Evolutionary conservation across 1,140 invertebrate species (phyloP), one percentile per base, ranked within the genome.

Genomic region (Ostrea denselamellosa): DNA sequence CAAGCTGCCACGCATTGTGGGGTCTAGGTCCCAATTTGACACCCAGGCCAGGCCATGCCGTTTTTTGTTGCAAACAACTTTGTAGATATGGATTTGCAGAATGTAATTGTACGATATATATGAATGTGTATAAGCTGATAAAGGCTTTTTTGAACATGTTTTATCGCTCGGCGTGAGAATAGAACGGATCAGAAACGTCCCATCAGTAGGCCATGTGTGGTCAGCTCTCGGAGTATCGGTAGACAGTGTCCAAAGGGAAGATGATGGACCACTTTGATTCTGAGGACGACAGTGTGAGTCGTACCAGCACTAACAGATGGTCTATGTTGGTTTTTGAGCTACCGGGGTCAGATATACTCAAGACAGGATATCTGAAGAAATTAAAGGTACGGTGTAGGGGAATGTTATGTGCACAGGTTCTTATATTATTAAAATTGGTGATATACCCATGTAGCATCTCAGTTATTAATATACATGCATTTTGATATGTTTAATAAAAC

Each of bases 321-420:
- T 85, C 83, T 19, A 8, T 85, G 53, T 44, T 85, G 28, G 53
- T 54, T 0, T 85, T 91, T 84, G 92, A 93, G 56, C 83, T 89
- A 22, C 92, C 92, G 17, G 92, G 92, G 3, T 91, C 90, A 8
- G 94, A 95, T 87, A 93, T 95, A 44, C 91, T 90, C 56, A 94
- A 92, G 85, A 90, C 88, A 83, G 94, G 94, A 25, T 90, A 89
- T 81, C 88, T 95, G 25, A 92, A 92, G 82, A 94, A 94, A 89
- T 89, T 94, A 77, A 95, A 95, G 92, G 94, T 94, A 92, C 53
- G 62, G 89, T 10, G 2, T 56, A 84, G n/a, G 28, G 5, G 5
- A 44, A 44, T 2, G 34, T 44, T 2, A 44, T 44, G 34, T 44
- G 34, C 34, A 44, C 34, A 44, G 34, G 34, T 2, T n/a, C 34